Percentiles rank a stretch among this genome's conserved stretches.
phyloP scores from a whole-genome alignment of 2,113 vertebrate genomes.

The Anthoscopus minutus region DNA sequence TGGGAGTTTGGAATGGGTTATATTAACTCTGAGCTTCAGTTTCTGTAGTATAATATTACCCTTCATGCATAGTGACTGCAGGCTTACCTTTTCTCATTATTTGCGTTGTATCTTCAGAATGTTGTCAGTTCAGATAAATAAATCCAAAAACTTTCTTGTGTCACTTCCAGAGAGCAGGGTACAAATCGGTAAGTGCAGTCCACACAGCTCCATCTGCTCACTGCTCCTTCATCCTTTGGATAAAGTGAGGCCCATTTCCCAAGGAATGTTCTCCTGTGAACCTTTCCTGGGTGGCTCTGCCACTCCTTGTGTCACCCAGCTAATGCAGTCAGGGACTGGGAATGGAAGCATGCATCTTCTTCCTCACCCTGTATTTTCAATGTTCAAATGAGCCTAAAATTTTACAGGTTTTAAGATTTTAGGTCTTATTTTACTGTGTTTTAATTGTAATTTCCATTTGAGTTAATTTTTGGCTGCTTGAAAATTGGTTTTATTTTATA shows the following conservation, averaged over 20 bases:
- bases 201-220: background rate
- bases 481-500: background rate
- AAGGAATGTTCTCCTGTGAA: background rate
- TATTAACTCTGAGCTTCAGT: background rate
- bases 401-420: background rate
- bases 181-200: no score
- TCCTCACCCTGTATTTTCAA: background rate
- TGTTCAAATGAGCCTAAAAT: background rate
- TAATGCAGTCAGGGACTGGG: fast-evolving
- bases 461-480: background rate
- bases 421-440: background rate
- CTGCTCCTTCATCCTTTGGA: background rate
- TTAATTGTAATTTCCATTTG: background rate
- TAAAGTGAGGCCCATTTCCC: background rate
- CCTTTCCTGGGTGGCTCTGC: background rate
- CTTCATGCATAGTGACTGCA: background rate
- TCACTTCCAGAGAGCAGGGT: background rate
- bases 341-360: background rate
- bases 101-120: background rate
- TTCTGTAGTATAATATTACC: background rate
- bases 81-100: background rate
- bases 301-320: background rate
- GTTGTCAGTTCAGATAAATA: background rate
- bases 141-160: background rate
- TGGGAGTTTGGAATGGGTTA: background rate